These are phyloP conservation scores for Eurystomus gularis DNA, from an alignment of 2,113 vertebrate species.

Conservation along the genomic window DNA sequence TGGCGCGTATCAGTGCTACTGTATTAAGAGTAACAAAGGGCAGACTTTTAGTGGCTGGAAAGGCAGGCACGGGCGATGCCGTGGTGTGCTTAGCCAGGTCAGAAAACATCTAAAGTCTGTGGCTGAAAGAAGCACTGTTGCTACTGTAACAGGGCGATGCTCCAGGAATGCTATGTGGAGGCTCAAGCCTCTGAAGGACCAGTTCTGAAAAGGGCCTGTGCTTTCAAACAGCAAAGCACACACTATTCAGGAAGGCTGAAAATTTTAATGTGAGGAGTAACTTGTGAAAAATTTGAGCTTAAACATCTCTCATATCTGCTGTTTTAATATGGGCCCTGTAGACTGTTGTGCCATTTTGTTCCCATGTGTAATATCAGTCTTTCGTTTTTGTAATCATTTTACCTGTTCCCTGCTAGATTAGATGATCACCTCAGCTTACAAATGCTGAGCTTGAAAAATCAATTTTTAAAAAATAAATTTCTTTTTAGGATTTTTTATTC, in stretches of 20 bases:
- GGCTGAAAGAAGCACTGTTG: not conserved
- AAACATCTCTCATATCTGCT: not conserved
- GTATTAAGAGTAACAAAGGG: not conserved
- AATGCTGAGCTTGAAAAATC: not conserved
- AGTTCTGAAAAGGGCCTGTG: not conserved
- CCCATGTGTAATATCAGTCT: not conserved
- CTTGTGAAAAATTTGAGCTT: not conserved
- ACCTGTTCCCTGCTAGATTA: not conserved
- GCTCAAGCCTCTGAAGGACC: not conserved
- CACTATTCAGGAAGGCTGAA: not conserved
- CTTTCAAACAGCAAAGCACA: not conserved
- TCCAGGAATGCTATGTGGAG: not conserved
- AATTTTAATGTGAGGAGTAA: not conserved
- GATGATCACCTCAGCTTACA: not conserved
- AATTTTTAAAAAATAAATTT: not conserved
- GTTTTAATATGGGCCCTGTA: not conserved
- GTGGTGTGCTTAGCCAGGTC: not conserved
- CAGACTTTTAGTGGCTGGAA: not conserved
- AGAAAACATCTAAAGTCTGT: not conserved
- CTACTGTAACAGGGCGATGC: not conserved
- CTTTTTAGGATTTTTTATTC: not conserved
- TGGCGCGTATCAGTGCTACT: not conserved
- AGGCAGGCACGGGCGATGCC: accelerated
- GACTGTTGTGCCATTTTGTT: not conserved
- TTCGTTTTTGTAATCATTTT: not conserved